A percentile compares a stretch with the other conserved stretches of the same genome.
Evolutionary conservation across 2,888 invertebrate species (phyloP).

Genomic region (Anorthoa munda): DNA sequence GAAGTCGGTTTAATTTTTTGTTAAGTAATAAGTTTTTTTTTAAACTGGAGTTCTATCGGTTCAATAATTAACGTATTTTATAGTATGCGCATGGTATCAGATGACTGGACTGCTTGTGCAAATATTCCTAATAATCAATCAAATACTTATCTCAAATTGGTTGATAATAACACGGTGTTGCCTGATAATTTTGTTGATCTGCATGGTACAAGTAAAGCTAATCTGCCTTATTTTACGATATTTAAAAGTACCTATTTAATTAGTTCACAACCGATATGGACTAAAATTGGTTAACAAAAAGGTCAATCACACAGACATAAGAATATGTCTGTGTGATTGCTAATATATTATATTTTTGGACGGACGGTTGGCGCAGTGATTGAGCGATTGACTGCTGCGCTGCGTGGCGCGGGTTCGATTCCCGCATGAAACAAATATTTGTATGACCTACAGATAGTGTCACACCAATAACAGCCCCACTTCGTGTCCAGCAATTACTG

Average conservation of each 20-base stretch:
- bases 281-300: background rate
- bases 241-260: background rate
- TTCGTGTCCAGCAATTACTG: too few relatives aligned
- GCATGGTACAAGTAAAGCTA: background rate
- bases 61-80: slow-evolving; percentile 3
- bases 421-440: too few relatives aligned
- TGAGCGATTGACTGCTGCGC: too few relatives aligned
- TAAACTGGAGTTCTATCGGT: background rate
- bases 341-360: too few relatives aligned
- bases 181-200: slow-evolving; percentile 36
- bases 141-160: slow-evolving; percentile 40
- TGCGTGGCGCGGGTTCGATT: too few relatives aligned
- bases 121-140: slow-evolving; percentile 43
- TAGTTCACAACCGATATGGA: background rate
- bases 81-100: background rate
- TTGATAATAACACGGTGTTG: slow-evolving; percentile 22
- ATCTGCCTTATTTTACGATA: background rate
- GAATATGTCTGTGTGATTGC: too few relatives aligned
- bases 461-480: too few relatives aligned
- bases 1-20: too few relatives aligned
- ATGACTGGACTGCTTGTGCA: slow-evolving; percentile 2
- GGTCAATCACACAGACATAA: background rate
- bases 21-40: too few relatives aligned
- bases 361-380: too few relatives aligned
- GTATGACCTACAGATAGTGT: too few relatives aligned